Conservation (phyloP, 2,888 invertebrate genomes). For the Trachelus troglodyta region DNA sequence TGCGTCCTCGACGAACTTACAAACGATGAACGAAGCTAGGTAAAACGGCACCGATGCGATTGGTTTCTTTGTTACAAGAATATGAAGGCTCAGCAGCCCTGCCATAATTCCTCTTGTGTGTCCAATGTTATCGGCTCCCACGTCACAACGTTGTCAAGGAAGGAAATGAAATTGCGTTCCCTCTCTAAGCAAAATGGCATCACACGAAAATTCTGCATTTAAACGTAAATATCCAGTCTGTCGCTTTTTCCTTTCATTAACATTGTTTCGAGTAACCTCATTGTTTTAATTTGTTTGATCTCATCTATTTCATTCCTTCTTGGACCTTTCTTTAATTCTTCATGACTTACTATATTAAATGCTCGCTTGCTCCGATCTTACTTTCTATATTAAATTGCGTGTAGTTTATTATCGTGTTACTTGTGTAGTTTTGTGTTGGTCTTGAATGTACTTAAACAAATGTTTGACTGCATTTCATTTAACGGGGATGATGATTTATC, state of each 20-base stretch:
- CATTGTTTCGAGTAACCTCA: neutral
- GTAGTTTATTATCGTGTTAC: neutral
- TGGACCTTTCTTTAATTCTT: conserved; percentile 14
- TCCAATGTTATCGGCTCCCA: neutral
- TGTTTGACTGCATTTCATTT: neutral
- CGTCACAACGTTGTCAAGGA: neutral
- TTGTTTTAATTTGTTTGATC: conserved; percentile 21
- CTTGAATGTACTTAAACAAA: neutral
- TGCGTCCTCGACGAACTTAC: neutral
- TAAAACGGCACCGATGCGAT: neutral
- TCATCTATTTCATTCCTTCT: conserved; percentile 14
- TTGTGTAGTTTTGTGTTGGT: neutral
- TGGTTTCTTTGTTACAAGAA: neutral
- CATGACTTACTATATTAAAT: conserved; percentile 13
- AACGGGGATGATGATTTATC: neutral
- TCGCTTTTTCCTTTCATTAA: neutral
- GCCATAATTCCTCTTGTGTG: neutral
- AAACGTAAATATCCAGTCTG: neutral
- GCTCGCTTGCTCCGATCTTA: neutral
- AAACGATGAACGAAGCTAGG: neutral
- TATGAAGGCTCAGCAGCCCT: neutral
- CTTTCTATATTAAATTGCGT: neutral
- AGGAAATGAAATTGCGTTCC: neutral
- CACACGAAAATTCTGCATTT: neutral
- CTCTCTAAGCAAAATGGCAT: neutral